A percentile compares a stretch with the other conserved stretches of the same genome.
These are phyloP conservation scores for Drosophila albomicans DNA, from an alignment of 1,140 invertebrate species.

Conservation along the genomic window DNA sequence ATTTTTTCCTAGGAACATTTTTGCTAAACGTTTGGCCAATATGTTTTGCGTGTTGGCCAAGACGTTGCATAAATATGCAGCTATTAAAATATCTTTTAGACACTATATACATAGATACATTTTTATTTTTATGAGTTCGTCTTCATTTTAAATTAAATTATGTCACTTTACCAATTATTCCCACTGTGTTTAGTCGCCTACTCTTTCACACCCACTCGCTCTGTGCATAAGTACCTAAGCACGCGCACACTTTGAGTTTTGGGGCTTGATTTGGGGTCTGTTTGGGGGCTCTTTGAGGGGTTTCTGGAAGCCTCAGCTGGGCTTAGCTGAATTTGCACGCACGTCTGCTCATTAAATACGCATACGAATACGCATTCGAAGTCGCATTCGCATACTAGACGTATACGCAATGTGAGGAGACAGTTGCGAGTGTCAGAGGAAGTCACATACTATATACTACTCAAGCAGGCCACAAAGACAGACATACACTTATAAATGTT, in stretches of 20 bases:
- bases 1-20: no score
- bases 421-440: slow-evolving; percentile 28
- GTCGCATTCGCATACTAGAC: slow-evolving; percentile 53
- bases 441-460: slow-evolving; percentile 39
- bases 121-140: neutral
- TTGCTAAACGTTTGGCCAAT: no score
- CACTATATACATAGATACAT: no score
- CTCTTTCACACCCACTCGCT: slow-evolving; percentile 9
- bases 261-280: slow-evolving; percentile 21
- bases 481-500: slow-evolving; percentile 74
- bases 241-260: slow-evolving; percentile 31
- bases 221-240: slow-evolving; percentile 59
- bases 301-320: slow-evolving; percentile 52
- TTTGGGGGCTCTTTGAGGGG: slow-evolving; percentile 1
- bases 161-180: neutral
- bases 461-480: slow-evolving; percentile 42
- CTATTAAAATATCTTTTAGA: no score
- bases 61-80: no score
- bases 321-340: slow-evolving; percentile 71
- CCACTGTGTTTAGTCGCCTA: slow-evolving; percentile 1
- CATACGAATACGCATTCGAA: slow-evolving; percentile 54
- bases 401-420: slow-evolving; percentile 59
- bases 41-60: no score
- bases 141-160: neutral
- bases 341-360: slow-evolving; percentile 83